Evolutionary conservation across 2,113 vertebrate genomes (phyloP).

Genomic region (Oryzias celebensis): DNA sequence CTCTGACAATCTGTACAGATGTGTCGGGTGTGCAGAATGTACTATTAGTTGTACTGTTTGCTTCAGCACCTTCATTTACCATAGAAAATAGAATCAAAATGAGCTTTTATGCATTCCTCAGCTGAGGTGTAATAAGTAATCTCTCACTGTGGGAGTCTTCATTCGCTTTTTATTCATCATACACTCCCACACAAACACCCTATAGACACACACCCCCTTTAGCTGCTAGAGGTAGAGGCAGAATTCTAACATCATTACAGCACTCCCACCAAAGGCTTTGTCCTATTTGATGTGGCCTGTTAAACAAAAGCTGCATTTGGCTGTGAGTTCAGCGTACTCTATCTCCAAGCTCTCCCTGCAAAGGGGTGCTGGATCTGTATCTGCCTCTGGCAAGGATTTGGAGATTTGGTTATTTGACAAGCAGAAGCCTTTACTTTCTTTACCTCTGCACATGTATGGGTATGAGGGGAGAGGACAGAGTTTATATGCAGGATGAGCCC

Average conservation of each 20-base stretch:
- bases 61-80: slow-evolving; percentile 29
- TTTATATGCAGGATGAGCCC: slow-evolving; percentile 58
- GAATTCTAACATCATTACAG: slow-evolving; percentile 33
- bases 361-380: slow-evolving; percentile 51
- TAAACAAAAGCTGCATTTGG: slow-evolving; percentile 59
- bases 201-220: background rate
- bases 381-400: slow-evolving; percentile 62
- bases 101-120: slow-evolving; percentile 45
- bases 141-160: slow-evolving; percentile 40
- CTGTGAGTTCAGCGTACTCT: slow-evolving; percentile 32
- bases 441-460: slow-evolving; percentile 39
- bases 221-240: slow-evolving; percentile 9
- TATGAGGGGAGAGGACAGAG: slow-evolving; percentile 11
- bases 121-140: slow-evolving; percentile 48
- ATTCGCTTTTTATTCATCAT: slow-evolving; percentile 16
- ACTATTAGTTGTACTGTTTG: slow-evolving; percentile 36
- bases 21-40: slow-evolving; percentile 10
- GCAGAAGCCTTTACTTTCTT: slow-evolving; percentile 55
- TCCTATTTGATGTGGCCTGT: slow-evolving; percentile 22
- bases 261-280: slow-evolving; percentile 34
- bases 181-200: slow-evolving; percentile 4
- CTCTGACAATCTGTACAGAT: no score
- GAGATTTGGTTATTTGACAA: slow-evolving; percentile 65
- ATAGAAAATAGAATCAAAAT: slow-evolving; percentile 34
- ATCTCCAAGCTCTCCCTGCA: slow-evolving; percentile 48